Percentiles rank a stretch among this genome's conserved stretches.
phyloP scores from a whole-genome alignment of 1,140 invertebrate genomes.

The Zaprionus tsacasi region DNA sequence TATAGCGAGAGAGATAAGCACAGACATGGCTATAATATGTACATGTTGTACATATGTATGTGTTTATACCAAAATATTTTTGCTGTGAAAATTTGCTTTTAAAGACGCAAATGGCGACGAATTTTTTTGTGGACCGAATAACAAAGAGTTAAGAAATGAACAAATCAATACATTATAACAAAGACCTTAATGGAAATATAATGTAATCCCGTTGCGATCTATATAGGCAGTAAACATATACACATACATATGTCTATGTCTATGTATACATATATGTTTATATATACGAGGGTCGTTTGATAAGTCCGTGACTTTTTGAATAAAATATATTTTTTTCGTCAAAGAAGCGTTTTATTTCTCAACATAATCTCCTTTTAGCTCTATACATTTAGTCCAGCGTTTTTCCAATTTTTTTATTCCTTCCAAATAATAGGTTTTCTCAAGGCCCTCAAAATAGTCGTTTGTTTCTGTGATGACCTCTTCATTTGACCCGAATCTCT shows the following conservation, averaged over 20 bases:
- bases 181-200: constrained; percentile 35
- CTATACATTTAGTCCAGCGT: too few relatives aligned
- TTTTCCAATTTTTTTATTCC: too few relatives aligned
- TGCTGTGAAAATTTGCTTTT: constrained; percentile 23
- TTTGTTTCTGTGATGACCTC: too few relatives aligned
- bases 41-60: not conserved
- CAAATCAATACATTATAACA: constrained; percentile 63
- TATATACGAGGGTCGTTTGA: too few relatives aligned
- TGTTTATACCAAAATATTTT: not conserved
- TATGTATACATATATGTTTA: too few relatives aligned
- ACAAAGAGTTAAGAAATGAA: constrained; percentile 62
- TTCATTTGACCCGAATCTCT: too few relatives aligned
- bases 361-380: too few relatives aligned
- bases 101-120: constrained; percentile 55
- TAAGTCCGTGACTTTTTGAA: too few relatives aligned
- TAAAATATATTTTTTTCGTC: too few relatives aligned
- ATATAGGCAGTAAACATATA: not conserved
- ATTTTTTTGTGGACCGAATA: constrained; percentile 51
- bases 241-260: not conserved
- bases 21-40: constrained; percentile 25
- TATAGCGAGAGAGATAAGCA: constrained; percentile 51
- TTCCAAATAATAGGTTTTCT: too few relatives aligned
- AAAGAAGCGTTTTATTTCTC: too few relatives aligned
- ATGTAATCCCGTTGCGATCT: not conserved
- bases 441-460: too few relatives aligned